phyloP scores from a whole-genome alignment of 1,140 invertebrate species.

The Carcinoscorpius rotundicauda region DNA sequence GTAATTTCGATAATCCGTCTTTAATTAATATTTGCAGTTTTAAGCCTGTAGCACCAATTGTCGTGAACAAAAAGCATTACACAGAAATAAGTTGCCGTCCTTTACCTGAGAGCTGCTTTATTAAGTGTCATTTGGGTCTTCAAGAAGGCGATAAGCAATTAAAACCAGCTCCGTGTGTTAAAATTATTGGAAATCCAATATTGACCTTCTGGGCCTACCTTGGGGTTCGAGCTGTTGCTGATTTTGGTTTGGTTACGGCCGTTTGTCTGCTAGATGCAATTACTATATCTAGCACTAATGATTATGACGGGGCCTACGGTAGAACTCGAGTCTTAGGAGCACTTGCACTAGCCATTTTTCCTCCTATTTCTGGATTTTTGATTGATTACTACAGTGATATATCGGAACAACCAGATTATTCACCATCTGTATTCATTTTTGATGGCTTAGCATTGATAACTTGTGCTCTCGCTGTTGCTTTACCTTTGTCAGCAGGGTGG shows the following conservation, averaged over 20 bases:
- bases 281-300: slow-evolving; percentile 18
- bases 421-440: slow-evolving; percentile 20
- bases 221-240: slow-evolving; percentile 18
- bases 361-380: slow-evolving; percentile 18
- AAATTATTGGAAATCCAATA: slow-evolving; percentile 19
- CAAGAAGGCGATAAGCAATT: slow-evolving; percentile 5
- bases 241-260: slow-evolving; percentile 20
- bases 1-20: too few species aligned
- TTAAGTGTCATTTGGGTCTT: slow-evolving; percentile 21
- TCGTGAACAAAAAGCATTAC: slow-evolving; percentile 18
- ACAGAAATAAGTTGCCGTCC: slow-evolving; percentile 22
- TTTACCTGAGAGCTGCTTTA: slow-evolving; percentile 12
- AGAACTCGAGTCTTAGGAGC: slow-evolving; percentile 20
- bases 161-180: slow-evolving; percentile 19
- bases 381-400: slow-evolving; percentile 20
- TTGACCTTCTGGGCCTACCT: slow-evolving; percentile 23
- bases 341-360: slow-evolving; percentile 16
- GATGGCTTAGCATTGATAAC: slow-evolving; percentile 21
- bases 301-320: slow-evolving; percentile 24
- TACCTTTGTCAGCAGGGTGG: slow-evolving; percentile 15
- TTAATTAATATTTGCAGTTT: background rate
- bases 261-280: slow-evolving; percentile 22
- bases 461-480: slow-evolving; percentile 16
- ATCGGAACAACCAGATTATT: slow-evolving; percentile 18
- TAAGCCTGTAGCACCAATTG: slow-evolving; percentile 16